Evolutionary conservation across 2,888 invertebrate species (phyloP).

Genomic region (Drosophila yooni): DNA sequence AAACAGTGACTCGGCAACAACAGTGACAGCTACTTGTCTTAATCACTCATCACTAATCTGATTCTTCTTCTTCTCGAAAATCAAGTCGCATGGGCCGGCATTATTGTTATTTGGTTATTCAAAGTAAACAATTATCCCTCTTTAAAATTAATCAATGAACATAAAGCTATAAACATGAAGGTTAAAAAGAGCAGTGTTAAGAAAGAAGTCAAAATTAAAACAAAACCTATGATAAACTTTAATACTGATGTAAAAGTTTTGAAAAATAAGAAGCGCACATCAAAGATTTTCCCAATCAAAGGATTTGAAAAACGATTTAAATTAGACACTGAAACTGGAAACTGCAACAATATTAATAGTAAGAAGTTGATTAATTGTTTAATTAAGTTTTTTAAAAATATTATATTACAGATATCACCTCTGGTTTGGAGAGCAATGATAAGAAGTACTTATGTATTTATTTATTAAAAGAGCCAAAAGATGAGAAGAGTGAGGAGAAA

Average conservation of each 20-base stretch:
- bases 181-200: neutral
- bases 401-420: neutral
- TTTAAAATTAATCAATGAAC: neutral
- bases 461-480: neutral
- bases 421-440: neutral
- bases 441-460: neutral
- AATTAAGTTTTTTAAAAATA: neutral
- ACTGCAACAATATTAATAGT: neutral
- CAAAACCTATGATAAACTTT: neutral
- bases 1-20: neutral
- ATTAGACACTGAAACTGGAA: neutral
- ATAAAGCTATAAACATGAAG: neutral
- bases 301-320: neutral
- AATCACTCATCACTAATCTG: slow-evolving; percentile 9
- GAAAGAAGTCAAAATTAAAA: neutral
- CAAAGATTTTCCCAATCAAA: neutral
- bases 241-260: neutral
- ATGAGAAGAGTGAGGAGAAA: neutral
- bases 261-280: slow-evolving; percentile 7
- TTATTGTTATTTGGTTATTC: neutral
- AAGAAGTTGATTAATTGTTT: neutral
- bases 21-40: slow-evolving; percentile 16
- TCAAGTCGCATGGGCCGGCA: slow-evolving; percentile 39
- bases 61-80: neutral
- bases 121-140: neutral